Conservation (phyloP, 1,140 invertebrate genomes). For the Solenopsis fugax region DNA sequence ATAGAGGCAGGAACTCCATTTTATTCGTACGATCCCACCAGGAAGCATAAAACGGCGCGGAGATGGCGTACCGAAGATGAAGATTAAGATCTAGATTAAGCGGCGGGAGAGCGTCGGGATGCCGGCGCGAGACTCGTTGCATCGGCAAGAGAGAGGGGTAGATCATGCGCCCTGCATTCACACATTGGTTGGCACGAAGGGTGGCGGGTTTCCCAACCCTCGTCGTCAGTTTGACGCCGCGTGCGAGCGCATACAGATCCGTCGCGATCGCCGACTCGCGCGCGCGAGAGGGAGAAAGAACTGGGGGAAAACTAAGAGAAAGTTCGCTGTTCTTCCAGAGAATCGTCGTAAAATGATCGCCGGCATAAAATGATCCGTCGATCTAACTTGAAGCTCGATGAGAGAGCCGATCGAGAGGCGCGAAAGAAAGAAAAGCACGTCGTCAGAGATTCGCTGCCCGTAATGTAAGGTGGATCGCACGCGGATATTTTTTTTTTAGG, state of each 20-base stretch:
- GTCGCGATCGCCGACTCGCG: constrained; percentile 62
- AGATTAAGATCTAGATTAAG: constrained; percentile 59
- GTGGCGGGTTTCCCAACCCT: constrained; percentile 72
- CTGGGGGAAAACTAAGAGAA: not conserved
- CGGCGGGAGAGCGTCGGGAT: constrained; percentile 26
- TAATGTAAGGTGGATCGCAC: constrained; percentile 25
- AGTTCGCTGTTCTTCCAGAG: constrained; percentile 42
- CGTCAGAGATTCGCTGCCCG: not conserved
- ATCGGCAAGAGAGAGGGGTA: constrained; percentile 30
- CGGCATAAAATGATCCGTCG: constrained; percentile 64
- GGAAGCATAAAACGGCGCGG: constrained; percentile 20
- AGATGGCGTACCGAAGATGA: constrained; percentile 37
- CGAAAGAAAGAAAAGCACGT: constrained; percentile 11
- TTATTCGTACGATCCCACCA: constrained; percentile 14
- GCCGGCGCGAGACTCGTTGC: constrained; percentile 32
- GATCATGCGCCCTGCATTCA: constrained; percentile 63
- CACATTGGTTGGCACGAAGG: constrained; percentile 55
- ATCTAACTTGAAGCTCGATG: constrained; percentile 62
- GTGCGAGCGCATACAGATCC: constrained; percentile 80
- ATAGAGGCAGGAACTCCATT: not conserved
- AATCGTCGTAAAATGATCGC: constrained; percentile 61
- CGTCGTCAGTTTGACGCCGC: constrained; percentile 83
- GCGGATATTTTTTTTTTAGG: constrained; percentile 19
- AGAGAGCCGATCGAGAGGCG: constrained; percentile 36
- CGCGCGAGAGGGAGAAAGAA: not conserved